Percentiles rank a stretch among this genome's conserved stretches.
Conservation (phyloP, 2,113 vertebrate species). For the Festucalex cinctus region DNA sequence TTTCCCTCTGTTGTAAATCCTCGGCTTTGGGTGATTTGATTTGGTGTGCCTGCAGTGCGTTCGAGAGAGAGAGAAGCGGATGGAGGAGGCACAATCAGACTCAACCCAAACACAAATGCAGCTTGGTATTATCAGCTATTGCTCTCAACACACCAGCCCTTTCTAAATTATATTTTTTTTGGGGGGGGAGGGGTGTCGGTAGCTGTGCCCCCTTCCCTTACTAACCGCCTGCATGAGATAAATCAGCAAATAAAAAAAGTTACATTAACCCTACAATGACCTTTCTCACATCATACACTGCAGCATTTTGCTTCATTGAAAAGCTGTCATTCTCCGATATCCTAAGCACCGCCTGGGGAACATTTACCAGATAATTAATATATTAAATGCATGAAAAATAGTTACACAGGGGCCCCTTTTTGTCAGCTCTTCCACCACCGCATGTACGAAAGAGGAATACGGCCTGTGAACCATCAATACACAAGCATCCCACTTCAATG, state of each 20-base stretch:
- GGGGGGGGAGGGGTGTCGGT: slow-evolving; percentile 7
- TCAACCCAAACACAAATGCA: slow-evolving; percentile 58
- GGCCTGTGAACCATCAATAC: slow-evolving; percentile 98
- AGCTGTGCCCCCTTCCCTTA: slow-evolving; percentile 72
- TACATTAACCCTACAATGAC: slow-evolving; percentile 99
- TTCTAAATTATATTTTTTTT: slow-evolving; percentile 37
- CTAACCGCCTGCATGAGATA: slow-evolving; percentile 85
- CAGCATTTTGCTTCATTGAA: slow-evolving; percentile 90
- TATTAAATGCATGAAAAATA: slow-evolving; percentile 99
- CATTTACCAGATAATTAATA: slow-evolving; percentile 99
- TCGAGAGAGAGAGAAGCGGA: neutral
- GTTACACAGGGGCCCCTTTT: slow-evolving; percentile 87
- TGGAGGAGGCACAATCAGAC: slow-evolving; percentile 36
- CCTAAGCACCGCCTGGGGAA: slow-evolving; percentile 98
- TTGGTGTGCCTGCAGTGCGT: neutral
- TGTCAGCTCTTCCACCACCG: slow-evolving; percentile 77
- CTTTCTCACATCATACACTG: slow-evolving; percentile 98
- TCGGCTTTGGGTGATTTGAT: slow-evolving; percentile 1
- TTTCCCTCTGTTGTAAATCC: slow-evolving; percentile 32
- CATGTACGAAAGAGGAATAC: slow-evolving; percentile 87
- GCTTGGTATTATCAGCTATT: slow-evolving; percentile 40
- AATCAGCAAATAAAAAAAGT: slow-evolving; percentile 99
- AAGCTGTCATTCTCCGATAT: slow-evolving; percentile 94
- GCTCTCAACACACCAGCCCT: slow-evolving; percentile 33
- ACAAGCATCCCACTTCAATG: slow-evolving; percentile 98